phyloP scores from a whole-genome alignment of 1,140 invertebrate genomes.

The Drosophila leontia region DNA sequence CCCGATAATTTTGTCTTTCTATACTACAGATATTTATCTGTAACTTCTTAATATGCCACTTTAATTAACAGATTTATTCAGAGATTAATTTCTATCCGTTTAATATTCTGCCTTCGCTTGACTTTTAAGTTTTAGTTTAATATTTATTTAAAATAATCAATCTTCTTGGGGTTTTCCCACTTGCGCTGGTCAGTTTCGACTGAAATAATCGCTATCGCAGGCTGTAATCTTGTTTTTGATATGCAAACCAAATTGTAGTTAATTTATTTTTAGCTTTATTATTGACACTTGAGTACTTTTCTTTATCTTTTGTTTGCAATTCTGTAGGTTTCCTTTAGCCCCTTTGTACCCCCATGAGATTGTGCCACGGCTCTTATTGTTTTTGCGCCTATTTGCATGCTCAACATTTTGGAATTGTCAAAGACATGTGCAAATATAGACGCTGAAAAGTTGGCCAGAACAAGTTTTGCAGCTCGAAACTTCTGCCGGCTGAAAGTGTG shows the following conservation, averaged over 20 bases:
- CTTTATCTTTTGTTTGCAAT: neutral
- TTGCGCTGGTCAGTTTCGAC: constrained; percentile 37
- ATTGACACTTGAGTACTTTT: constrained; percentile 2
- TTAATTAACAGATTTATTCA: neutral
- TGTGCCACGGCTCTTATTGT: constrained; percentile 13
- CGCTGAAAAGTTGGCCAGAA: constrained; percentile 22
- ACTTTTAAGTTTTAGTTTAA: neutral
- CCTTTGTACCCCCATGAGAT: neutral
- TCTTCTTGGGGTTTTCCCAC: neutral
- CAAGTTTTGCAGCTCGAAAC: constrained; percentile 26
- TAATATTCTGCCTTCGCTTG: neutral
- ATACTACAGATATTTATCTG: too few relatives aligned
- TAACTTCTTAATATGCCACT: neutral
- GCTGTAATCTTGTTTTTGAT: constrained; percentile 10
- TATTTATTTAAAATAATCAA: constrained; percentile 5
- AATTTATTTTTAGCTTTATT: constrained; percentile 30
- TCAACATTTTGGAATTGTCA: constrained; percentile 41
- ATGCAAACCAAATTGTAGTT: constrained; percentile 15
- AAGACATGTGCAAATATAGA: constrained; percentile 45
- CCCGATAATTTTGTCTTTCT: too few relatives aligned
- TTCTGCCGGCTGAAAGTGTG: constrained; percentile 5
- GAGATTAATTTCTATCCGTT: neutral
- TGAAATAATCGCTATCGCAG: neutral
- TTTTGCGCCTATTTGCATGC: constrained; percentile 58
- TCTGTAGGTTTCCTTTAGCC: neutral